phyloP scores from a whole-genome alignment of 2,888 invertebrate genomes.

The Netelia melanura region DNA sequence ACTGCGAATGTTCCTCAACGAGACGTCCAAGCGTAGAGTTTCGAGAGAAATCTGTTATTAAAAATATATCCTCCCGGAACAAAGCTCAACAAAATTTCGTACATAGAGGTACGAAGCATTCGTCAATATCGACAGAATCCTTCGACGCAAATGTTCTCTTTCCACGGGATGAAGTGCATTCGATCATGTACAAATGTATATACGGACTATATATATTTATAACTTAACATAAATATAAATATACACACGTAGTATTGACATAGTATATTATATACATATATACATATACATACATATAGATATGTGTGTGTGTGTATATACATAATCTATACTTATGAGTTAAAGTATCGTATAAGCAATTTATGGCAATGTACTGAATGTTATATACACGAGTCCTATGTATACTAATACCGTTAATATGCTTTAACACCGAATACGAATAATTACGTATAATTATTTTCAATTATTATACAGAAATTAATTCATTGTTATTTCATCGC shows the following conservation, averaged over 20 bases:
- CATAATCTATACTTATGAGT: conserved; percentile 43
- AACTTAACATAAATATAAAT: conserved; percentile 15
- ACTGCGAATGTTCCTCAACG: not conserved
- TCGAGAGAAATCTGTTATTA: conserved; percentile 5
- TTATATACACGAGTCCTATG: conserved; percentile 61
- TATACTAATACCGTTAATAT: conserved; percentile 55
- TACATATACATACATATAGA: conserved; percentile 8
- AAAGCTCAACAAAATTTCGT: conserved; percentile 31
- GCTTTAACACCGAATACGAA: conserved; percentile 52
- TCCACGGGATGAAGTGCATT: conserved; percentile 68
- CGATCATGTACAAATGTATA: conserved; percentile 82
- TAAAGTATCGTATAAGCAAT: conserved; percentile 46
- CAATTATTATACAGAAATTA: conserved; percentile 30
- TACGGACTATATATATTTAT: conserved; percentile 37
- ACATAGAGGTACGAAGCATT: not conserved
- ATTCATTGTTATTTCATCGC: not conserved
- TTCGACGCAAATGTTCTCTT: conserved; percentile 67
- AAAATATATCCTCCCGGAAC: not conserved
- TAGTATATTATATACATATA: conserved; percentile 32
- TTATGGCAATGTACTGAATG: conserved; percentile 67
- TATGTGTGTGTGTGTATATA: conserved; percentile 18
- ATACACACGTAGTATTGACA: conserved; percentile 50
- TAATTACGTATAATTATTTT: conserved; percentile 59
- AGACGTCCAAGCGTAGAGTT: not conserved
- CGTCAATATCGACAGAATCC: conserved; percentile 33